A percentile compares a stretch with the other conserved stretches of the same genome.
These are phyloP conservation scores for Sebastes melanostomus DNA, from an alignment of 2,797 vertebrate genomes.

Conservation along the genomic window DNA sequence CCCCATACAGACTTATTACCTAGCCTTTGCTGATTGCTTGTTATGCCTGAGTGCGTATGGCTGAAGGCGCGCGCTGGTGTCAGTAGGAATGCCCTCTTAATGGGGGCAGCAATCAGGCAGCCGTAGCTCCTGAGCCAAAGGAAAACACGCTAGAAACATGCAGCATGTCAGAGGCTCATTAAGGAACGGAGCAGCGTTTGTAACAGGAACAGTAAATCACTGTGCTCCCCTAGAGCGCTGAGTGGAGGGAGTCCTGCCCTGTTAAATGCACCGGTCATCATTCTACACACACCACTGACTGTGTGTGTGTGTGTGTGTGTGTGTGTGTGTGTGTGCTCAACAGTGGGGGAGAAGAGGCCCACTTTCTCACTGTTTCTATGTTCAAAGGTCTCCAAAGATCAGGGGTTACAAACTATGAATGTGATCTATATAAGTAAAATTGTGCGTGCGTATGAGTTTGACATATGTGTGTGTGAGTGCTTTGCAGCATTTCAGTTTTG, in stretches of 20 bases:
- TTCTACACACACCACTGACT: conserved; percentile 27
- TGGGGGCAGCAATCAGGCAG: conserved; percentile 76
- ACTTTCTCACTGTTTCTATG: conserved; percentile 3
- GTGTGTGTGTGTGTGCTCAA: background rate
- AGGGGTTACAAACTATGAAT: background rate
- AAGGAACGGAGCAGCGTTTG: conserved; percentile 74
- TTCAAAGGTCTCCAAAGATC: background rate
- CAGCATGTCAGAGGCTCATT: conserved; percentile 80
- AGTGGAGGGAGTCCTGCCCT: conserved; percentile 58
- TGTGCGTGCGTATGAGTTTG: background rate
- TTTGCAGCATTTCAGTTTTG: background rate
- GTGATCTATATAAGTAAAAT: background rate
- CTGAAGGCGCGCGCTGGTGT: conserved; percentile 64
- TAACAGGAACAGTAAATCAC: conserved; percentile 81
- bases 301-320: background rate
- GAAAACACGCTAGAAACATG: conserved; percentile 76
- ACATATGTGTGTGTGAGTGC: background rate
- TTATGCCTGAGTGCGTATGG: conserved; percentile 65
- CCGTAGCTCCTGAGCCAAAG: conserved; percentile 67
- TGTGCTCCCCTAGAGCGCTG: conserved; percentile 70
- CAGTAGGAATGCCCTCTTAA: conserved; percentile 72
- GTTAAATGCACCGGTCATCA: conserved; percentile 45
- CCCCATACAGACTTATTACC: conserved; percentile 16
- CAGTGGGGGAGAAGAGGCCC: background rate
- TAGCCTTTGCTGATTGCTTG: conserved; percentile 56